These are phyloP conservation scores for Larimichthys polyactis DNA, from an alignment of 2,113 vertebrate genomes.

Conservation along the genomic window DNA sequence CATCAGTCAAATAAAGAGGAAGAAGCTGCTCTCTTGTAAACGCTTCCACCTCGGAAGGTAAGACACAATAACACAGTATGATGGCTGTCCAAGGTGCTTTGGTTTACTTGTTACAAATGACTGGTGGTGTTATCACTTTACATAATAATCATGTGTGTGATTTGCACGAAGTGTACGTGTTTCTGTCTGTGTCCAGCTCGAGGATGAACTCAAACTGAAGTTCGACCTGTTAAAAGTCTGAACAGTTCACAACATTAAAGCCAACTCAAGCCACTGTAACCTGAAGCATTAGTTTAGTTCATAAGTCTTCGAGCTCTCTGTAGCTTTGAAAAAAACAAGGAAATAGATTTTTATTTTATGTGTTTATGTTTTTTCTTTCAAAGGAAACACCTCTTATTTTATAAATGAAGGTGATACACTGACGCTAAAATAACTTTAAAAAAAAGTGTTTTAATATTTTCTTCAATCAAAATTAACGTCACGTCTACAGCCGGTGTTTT, in stretches of 20 bases:
- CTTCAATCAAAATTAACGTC: too few relatives aligned
- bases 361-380: too few relatives aligned
- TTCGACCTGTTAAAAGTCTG: background rate
- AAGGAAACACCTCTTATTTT: too few relatives aligned
- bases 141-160: background rate
- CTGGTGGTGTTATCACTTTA: background rate
- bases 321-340: too few relatives aligned
- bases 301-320: too few relatives aligned
- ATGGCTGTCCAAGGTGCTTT: background rate
- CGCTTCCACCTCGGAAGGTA: conserved; percentile 9
- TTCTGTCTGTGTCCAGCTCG: background rate
- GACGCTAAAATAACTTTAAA: too few relatives aligned
- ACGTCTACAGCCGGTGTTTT: too few relatives aligned
- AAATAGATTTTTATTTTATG: too few relatives aligned
- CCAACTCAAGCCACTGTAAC: background rate
- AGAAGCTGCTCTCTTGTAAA: conserved; percentile 12
- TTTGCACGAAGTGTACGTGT: background rate
- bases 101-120: background rate
- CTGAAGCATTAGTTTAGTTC: background rate
- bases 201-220: background rate
- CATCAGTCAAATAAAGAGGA: conserved; percentile 7
- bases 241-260: background rate
- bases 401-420: too few relatives aligned
- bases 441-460: too few relatives aligned
- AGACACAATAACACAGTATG: background rate